Conservation (phyloP, 2,888 invertebrate genomes). For the Papilio demoleus region DNA sequence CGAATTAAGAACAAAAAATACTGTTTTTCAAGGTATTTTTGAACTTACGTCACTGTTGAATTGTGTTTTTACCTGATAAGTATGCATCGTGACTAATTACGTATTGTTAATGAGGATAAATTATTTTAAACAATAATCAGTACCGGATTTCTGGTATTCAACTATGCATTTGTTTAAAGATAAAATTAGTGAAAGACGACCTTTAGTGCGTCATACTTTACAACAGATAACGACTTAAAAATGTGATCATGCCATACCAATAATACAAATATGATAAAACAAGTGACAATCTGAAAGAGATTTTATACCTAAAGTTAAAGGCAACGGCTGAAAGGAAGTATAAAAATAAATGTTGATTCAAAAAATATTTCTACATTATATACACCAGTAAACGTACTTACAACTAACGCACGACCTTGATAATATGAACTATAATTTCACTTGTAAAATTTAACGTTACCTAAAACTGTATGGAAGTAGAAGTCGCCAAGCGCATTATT, state of each 20-base stretch:
- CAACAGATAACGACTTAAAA: slow-evolving; percentile 6
- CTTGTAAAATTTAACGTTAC: neutral
- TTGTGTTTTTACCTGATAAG: slow-evolving; percentile 12
- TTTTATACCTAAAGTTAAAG: neutral
- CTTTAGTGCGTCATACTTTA: neutral
- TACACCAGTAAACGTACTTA: neutral
- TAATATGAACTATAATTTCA: neutral
- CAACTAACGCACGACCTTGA: neutral
- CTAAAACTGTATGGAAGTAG: slow-evolving; percentile 25
- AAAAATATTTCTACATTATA: neutral
- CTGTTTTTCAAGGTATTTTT: neutral
- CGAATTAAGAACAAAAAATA: neutral
- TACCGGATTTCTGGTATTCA: neutral
- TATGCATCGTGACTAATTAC: neutral
- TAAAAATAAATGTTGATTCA: neutral
- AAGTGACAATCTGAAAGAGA: neutral
- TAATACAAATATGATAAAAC: neutral
- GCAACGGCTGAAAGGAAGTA: neutral
- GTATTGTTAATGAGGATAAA: neutral
- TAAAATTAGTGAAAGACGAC: neutral
- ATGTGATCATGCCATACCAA: neutral
- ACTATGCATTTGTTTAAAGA: neutral
- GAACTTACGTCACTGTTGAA: neutral
- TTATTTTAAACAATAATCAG: neutral
- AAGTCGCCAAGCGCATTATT: slow-evolving; percentile 14